phyloP scores from a whole-genome alignment of 2,797 vertebrate species.

The Rhyacichthys aspro region DNA sequence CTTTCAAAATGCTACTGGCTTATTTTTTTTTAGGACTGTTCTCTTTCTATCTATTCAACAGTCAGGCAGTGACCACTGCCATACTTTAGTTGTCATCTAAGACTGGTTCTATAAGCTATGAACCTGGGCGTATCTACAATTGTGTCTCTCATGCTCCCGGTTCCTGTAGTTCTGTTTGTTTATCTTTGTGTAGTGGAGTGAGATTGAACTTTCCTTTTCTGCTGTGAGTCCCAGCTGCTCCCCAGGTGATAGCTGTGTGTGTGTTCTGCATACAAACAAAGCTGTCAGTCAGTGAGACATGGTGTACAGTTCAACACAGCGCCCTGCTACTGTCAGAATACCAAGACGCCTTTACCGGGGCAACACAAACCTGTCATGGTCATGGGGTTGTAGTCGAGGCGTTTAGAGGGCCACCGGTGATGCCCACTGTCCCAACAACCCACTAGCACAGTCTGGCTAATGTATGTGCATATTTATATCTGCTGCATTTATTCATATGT shows the following conservation, averaged over 20 bases:
- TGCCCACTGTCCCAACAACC: conserved; percentile 38
- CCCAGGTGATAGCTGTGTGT: conserved; percentile 58
- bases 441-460: conserved; percentile 41
- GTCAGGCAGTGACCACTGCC: no score
- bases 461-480: conserved; percentile 57
- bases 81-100: no score
- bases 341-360: conserved; percentile 47
- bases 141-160: conserved; percentile 6
- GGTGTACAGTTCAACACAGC: conserved; percentile 53
- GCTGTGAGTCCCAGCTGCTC: conserved; percentile 57
- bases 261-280: conserved; percentile 74
- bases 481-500: conserved; percentile 60
- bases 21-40: conserved; percentile 30
- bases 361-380: conserved; percentile 47
- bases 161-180: conserved; percentile 34
- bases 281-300: conserved; percentile 64
- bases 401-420: conserved; percentile 44
- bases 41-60: no score
- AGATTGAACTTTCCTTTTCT: conserved; percentile 62
- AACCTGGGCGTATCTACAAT: conserved; percentile 9
- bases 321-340: conserved; percentile 58
- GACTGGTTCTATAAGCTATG: no score
- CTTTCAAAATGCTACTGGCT: conserved; percentile 31
- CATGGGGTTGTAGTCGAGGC: conserved; percentile 36
- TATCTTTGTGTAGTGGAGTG: conserved; percentile 42